Conservation (phyloP, 2,113 vertebrate species). For the Amphiprion ocellaris region DNA sequence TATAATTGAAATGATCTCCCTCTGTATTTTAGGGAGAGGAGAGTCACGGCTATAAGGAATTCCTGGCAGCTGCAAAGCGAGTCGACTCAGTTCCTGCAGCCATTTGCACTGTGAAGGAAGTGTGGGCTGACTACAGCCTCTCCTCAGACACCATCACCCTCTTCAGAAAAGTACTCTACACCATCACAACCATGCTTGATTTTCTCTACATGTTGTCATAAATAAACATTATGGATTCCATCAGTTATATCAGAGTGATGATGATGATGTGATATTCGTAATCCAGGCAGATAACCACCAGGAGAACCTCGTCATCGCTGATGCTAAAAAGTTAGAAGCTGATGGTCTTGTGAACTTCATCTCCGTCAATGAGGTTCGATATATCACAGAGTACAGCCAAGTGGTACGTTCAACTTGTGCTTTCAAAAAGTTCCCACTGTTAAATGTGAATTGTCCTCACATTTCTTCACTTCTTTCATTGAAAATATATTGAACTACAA, state of each 20-base stretch:
- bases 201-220: neutral
- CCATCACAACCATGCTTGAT: neutral
- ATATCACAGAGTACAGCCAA: constrained; percentile 93
- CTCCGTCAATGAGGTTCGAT: constrained; percentile 85
- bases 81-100: constrained; percentile 85
- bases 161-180: constrained; percentile 88
- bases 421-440: neutral
- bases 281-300: constrained; percentile 89
- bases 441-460: neutral
- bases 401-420: constrained; percentile 78
- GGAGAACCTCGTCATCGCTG: constrained; percentile 81
- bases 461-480: neutral
- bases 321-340: constrained; percentile 77
- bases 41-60: constrained; percentile 78
- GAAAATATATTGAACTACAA: neutral
- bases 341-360: constrained; percentile 88
- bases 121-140: constrained; percentile 85
- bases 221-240: neutral
- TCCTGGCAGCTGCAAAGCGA: constrained; percentile 73
- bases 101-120: constrained; percentile 83
- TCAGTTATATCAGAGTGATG: neutral
- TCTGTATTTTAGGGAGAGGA: constrained; percentile 84
- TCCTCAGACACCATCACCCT: constrained; percentile 83
- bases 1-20: neutral
- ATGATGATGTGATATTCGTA: constrained; percentile 25